Base-by-base conservation (phyloP, 2,797 vertebrate species). In the Manis crassicaudata region DNA sequence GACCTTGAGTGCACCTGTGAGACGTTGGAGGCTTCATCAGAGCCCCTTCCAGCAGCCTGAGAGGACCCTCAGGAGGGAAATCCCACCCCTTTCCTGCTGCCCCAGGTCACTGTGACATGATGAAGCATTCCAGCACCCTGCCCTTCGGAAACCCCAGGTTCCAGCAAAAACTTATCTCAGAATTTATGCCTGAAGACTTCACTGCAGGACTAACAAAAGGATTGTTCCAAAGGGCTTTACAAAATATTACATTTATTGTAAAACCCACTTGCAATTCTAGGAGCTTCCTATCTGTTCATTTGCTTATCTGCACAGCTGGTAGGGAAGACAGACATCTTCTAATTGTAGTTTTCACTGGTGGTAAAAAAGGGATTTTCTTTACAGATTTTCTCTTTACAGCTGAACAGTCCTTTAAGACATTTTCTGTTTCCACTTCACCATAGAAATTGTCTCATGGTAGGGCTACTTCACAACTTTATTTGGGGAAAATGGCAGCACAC, bases 381-480 rank as follows among this genome's bases (percentile, higher is more conserved):
- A 90, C 97, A 95, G 97, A 92, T 97, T 97, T 94, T 58, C 43
- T 97, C 97, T 98, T 97, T 97, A 95, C 77, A 96, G 97, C 50
- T 29, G 96, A 97, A 87, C 52, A 62, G 56, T 52, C 84, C 98
- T 92, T 95, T 95, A 94, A 97, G 97, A 97, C 96, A 95, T 92
- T 96, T 95, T 29, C 88, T 68, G 85, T 98, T 98, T 96, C 93
- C 97, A 92, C 97, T 97, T 96, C 94, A 92, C 95, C 94, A 96
- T 75, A 60, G 96, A 96, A 98, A 98, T 94, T 94, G 96, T 97
- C 98, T 98, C 98, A 97, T 89, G 96, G 97, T 97, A 98, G 97
- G 98, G 97, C 97, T 97, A 79, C 94, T 98, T 97, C 98, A 85
- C 97, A 96, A 95, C 86, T 96, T 98, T 96, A 98, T 98, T 98